Percentiles rank a stretch among this genome's conserved stretches.
Conservation (phyloP, 2,797 vertebrate species). For the Cryptoprocta ferox region DNA sequence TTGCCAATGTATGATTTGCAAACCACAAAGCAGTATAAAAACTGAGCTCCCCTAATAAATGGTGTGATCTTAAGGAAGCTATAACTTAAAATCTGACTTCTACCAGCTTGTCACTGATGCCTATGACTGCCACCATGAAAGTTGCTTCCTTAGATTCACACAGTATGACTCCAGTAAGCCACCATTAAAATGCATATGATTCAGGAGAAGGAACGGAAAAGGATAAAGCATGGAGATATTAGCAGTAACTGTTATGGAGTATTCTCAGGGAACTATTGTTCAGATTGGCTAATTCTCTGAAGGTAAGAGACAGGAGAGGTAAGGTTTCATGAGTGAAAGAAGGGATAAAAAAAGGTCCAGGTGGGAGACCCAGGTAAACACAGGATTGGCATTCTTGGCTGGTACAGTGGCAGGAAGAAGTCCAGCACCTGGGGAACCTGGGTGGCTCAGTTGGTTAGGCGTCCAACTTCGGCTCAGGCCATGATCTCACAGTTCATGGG, state of each 20-base stretch:
- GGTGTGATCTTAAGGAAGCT: not conserved
- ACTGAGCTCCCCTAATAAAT: not conserved
- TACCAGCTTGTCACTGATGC: not conserved
- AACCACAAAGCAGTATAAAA: not conserved
- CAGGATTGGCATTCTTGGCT: too few species aligned
- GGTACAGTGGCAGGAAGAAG: not conserved
- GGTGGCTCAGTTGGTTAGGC: too few species aligned
- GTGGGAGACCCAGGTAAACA: not conserved
- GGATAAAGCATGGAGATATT: not conserved
- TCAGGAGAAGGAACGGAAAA: not conserved
- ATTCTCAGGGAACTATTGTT: not conserved
- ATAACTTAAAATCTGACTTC: not conserved
- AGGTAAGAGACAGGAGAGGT: not conserved
- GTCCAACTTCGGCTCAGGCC: too few species aligned
- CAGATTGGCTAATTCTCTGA: not conserved
- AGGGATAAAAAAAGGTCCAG: not conserved
- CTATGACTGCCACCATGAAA: not conserved
- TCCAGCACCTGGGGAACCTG: too few species aligned
- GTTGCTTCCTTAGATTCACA: not conserved
- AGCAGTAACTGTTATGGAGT: not conserved
- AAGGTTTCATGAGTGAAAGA: not conserved
- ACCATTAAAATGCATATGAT: not conserved
- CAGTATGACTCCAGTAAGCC: not conserved
- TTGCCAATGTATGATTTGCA: not conserved
- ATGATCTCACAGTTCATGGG: too few species aligned